These are phyloP conservation scores for Solenopsis fugax DNA, from an alignment of 1,140 invertebrate genomes.

Conservation along the genomic window DNA sequence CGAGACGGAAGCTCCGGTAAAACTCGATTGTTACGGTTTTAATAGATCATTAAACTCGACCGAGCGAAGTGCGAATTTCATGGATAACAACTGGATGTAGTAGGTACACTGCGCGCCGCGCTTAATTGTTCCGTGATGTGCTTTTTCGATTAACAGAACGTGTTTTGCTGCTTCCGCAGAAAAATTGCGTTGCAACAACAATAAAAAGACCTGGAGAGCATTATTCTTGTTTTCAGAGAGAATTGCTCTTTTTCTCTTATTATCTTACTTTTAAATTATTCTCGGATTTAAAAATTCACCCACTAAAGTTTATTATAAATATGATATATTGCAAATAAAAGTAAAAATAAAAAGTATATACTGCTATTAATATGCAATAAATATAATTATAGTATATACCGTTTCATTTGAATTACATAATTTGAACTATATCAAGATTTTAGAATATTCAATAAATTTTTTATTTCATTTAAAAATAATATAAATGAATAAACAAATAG, in stretches of 20 bases:
- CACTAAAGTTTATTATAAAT: not conserved
- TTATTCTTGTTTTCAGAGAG: not conserved
- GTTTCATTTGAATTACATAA: not conserved
- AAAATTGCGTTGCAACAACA: constrained; percentile 38
- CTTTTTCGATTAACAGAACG: constrained; percentile 55
- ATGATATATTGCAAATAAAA: not conserved
- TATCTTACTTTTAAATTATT: constrained; percentile 5
- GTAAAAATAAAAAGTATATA: not conserved
- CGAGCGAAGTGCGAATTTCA: constrained; percentile 58
- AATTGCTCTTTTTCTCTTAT: not conserved
- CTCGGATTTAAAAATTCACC: not conserved
- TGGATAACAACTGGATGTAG: constrained; percentile 56
- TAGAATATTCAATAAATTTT: not conserved
- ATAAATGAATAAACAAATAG: not conserved
- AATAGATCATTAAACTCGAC: constrained; percentile 55
- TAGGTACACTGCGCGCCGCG: constrained; percentile 11
- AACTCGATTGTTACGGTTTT: constrained; percentile 51
- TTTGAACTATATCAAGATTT: not conserved
- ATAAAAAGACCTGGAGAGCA: not conserved
- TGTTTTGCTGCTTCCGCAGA: constrained; percentile 6
- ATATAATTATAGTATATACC: not conserved
- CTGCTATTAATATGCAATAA: not conserved
- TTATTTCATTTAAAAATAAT: not conserved
- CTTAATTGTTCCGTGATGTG: constrained; percentile 66
- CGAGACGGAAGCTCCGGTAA: not conserved